Base-by-base conservation (phyloP, 2,797 vertebrate genomes). In the Arrhamphus sclerolepis region DNA sequence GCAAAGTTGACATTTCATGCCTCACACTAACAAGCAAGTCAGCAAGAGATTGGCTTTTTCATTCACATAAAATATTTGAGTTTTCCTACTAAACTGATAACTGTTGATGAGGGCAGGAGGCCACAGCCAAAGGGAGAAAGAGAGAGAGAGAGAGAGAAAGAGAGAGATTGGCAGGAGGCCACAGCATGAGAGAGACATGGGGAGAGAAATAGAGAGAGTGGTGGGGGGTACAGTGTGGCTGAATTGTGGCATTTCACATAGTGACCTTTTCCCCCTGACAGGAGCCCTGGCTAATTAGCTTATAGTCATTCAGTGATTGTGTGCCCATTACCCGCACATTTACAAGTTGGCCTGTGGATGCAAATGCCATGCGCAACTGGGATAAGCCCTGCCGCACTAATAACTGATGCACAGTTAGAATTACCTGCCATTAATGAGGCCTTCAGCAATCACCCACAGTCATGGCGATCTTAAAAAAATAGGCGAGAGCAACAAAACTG, bases 1-100 rank as follows among this genome's bases (percentile, higher is more conserved):
- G 87, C 84, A 83, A 81, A 71, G 77, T 62, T 70, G 58, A 62
- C 71, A 81, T 85, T 87, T 85, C 77, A 76, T 40, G 39, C 84
- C 79, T 82, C 75, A 69, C 70, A 79, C 84, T 86, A 82, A 89
- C 87, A 83, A 81, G 62, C 52, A 53, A 64, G 82, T 80, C 84
- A 44, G 76, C 66, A 71, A 80, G 77, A 81, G 68, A 78, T 72
- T 77, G 71, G 59, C 47, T 74, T 85, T 81, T 85, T 78, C 60
- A 65, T 82, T 83, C 58, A 40, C 61, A 72, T 74, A 71, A 88
- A 89, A 87, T 66, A 75, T 82, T 62, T 46, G 59, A 18, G 80
- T 63, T 79, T 85, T 83, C 78, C 88, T 78, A 77, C 80, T 75
- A 69, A 86, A 72, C 50, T 65, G 51, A 75, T 72, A 75, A 75